Percentiles rank a stretch among this genome's conserved stretches.
Conservation (phyloP, 2,888 invertebrate species). For the Cerastoderma edule region DNA sequence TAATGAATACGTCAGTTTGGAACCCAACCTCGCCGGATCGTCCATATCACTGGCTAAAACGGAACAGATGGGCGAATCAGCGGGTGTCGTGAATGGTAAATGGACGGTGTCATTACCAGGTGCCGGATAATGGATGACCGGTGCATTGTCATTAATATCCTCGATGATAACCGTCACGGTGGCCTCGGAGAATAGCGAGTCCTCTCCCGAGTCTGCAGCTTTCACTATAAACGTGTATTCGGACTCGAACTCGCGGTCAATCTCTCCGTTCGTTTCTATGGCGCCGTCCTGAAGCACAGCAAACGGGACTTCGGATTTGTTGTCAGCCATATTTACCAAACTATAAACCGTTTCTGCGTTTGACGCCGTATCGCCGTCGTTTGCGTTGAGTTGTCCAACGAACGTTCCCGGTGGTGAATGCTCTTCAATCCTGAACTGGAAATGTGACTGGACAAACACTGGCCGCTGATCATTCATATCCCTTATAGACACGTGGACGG, state of each 20-base stretch:
- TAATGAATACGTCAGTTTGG: slow-evolving; percentile 67
- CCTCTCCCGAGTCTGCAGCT: slow-evolving; percentile 74
- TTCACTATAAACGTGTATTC: slow-evolving; percentile 72
- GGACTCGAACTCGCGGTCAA: slow-evolving; percentile 70
- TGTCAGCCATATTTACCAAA: slow-evolving; percentile 30
- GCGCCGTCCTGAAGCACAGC: slow-evolving; percentile 69
- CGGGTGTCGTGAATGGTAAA: slow-evolving; percentile 61
- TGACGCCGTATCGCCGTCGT: slow-evolving; percentile 95
- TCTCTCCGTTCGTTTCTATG: slow-evolving; percentile 67
- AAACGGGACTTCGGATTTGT: slow-evolving; percentile 72
- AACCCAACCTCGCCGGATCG: slow-evolving; percentile 63
- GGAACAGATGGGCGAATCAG: slow-evolving; percentile 62
- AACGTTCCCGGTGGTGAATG: slow-evolving; percentile 94
- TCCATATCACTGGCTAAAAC: slow-evolving; percentile 72
- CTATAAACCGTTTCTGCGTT: slow-evolving; percentile 86
- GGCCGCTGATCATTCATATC: slow-evolving; percentile 98
- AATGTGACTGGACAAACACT: slow-evolving; percentile 95
- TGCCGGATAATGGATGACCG: slow-evolving; percentile 71
- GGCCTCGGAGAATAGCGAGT: slow-evolving; percentile 64
- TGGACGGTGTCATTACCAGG: slow-evolving; percentile 69
- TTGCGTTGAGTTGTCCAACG: slow-evolving; percentile 94
- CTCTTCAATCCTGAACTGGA: slow-evolving; percentile 95
- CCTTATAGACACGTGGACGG: slow-evolving; percentile 91
- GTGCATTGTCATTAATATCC: slow-evolving; percentile 79
- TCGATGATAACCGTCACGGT: slow-evolving; percentile 71